A percentile compares a stretch with the other conserved stretches of the same genome.
Evolutionary conservation across 2,797 vertebrate species (phyloP).

Genomic region (Cuniculus paca): DNA sequence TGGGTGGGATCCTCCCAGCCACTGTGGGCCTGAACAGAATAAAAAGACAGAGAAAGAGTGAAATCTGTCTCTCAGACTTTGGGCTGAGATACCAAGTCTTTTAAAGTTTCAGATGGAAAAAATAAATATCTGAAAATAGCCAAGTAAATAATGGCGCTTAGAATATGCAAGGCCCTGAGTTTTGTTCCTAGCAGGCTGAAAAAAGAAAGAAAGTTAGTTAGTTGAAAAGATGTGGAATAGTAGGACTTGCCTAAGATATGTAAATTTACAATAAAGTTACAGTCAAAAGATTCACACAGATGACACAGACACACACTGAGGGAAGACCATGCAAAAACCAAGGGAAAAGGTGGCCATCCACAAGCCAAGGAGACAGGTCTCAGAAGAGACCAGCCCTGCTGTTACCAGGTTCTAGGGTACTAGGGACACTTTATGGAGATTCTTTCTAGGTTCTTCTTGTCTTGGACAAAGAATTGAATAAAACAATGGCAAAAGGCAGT

Average conservation of each 20-base stretch:
- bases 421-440: background rate
- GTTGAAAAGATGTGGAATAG: background rate
- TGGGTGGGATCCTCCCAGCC: slow-evolving; percentile 29
- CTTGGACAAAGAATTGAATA: background rate
- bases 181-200: background rate
- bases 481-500: background rate
- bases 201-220: too few species aligned
- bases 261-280: background rate
- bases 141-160: background rate
- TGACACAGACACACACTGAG: background rate
- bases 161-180: background rate
- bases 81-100: background rate
- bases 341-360: background rate
- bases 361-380: background rate
- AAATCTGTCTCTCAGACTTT: background rate
- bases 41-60: slow-evolving; percentile 21
- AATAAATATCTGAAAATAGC: slow-evolving; percentile 8
- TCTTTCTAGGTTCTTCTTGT: background rate
- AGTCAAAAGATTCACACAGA: background rate
- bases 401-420: background rate
- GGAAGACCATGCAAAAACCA: background rate
- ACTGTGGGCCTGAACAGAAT: background rate
- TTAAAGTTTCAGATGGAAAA: slow-evolving; percentile 4
- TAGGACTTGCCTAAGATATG: slow-evolving; percentile 36
- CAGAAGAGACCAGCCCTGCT: background rate